Conservation (phyloP, 1,140 invertebrate species). For the Bradysia coprophila region DNA sequence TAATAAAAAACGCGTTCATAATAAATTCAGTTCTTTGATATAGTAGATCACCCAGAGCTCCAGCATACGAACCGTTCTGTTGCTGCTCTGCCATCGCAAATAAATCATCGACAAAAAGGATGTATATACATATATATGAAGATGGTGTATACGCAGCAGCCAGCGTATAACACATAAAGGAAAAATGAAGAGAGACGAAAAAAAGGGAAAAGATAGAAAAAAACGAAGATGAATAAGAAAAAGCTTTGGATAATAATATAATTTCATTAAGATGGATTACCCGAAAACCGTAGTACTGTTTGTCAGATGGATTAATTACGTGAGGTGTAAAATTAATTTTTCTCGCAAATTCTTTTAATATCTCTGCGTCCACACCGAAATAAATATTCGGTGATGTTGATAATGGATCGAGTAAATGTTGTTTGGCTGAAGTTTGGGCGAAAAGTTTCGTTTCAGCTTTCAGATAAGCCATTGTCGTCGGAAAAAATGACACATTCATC, state of each 20-base stretch:
- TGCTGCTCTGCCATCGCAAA: no score
- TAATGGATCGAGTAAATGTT: no score
- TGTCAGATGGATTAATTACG: background rate
- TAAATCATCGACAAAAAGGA: no score
- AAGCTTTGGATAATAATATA: background rate
- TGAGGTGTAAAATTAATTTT: conserved; percentile 2
- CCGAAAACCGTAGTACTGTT: conserved; percentile 1
- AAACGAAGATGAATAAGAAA: background rate
- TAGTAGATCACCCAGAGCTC: conserved; percentile 3
- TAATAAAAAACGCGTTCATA: conserved; percentile 1
- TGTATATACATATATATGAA: no score
- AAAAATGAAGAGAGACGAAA: no score
- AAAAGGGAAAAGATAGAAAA: no score
- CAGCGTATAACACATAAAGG: background rate
- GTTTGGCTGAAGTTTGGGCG: background rate
- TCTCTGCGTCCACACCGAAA: conserved; percentile 3
- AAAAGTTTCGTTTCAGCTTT: background rate
- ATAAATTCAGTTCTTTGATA: conserved; percentile 2
- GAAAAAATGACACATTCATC: background rate
- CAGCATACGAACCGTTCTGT: conserved; percentile 1
- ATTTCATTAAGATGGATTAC: conserved; percentile 3
- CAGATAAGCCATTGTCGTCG: background rate
- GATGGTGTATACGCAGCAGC: no score
- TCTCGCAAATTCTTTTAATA: background rate
- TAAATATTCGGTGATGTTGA: background rate